These are phyloP conservation scores for Volucella inanis DNA, from an alignment of 2,888 invertebrate genomes.

Conservation along the genomic window DNA sequence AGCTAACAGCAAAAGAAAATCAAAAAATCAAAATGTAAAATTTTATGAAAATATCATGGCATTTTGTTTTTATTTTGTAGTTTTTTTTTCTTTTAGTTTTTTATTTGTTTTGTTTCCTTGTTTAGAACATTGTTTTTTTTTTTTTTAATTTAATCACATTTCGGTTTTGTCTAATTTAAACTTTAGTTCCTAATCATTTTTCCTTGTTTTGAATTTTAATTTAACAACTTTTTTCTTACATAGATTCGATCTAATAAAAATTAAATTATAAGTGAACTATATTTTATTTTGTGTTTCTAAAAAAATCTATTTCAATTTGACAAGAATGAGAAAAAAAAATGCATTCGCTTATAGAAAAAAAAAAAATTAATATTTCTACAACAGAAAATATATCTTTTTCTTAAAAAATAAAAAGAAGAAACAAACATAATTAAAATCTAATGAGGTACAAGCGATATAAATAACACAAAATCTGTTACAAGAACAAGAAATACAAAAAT, in stretches of 20 bases:
- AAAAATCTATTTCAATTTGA: slow-evolving; percentile 5
- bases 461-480: slow-evolving; percentile 54
- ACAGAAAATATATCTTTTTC: slow-evolving; percentile 11
- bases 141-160: slow-evolving; percentile 62
- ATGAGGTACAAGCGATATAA: slow-evolving; percentile 73
- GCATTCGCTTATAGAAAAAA: slow-evolving; percentile 21
- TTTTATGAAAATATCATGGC: slow-evolving; percentile 57
- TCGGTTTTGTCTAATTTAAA: slow-evolving; percentile 43
- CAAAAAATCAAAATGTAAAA: slow-evolving; percentile 5
- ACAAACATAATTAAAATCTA: slow-evolving; percentile 53
- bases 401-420: slow-evolving; percentile 15
- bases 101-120: slow-evolving; percentile 36
- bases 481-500: slow-evolving; percentile 11
- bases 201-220: slow-evolving; percentile 1
- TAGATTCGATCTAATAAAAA: slow-evolving; percentile 67
- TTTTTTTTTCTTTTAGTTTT: slow-evolving; percentile 14
- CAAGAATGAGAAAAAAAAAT: slow-evolving; percentile 31
- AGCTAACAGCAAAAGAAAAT: not conserved
- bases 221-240: slow-evolving; percentile 14
- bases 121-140: slow-evolving; percentile 29
- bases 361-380: not conserved
- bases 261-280: slow-evolving; percentile 69
- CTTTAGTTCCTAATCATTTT: slow-evolving; percentile 29
- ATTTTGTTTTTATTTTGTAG: slow-evolving; percentile 23
- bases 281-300: slow-evolving; percentile 9